These are phyloP conservation scores for Forbesichthys papilliferus DNA, from an alignment of 2,113 vertebrate genomes.

Conservation along the genomic window DNA sequence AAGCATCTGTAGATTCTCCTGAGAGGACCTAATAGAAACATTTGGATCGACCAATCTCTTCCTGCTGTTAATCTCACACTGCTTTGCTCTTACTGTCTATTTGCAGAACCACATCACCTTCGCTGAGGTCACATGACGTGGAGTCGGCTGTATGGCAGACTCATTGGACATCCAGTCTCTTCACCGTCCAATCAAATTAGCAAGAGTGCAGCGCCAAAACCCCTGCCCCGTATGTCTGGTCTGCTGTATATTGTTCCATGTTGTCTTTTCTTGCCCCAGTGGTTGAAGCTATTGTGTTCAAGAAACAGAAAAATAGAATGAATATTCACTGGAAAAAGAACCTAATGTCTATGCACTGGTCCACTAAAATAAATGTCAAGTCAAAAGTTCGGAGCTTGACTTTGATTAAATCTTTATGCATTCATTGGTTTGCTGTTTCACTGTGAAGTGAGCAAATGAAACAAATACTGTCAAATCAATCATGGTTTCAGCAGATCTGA, in stretches of 20 bases:
- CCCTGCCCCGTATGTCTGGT: constrained; percentile 43
- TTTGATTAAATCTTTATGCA: no score
- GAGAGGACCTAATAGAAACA: not conserved
- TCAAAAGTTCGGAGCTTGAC: not conserved
- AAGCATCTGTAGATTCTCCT: no score
- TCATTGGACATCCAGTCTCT: constrained; percentile 94
- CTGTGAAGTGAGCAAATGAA: no score
- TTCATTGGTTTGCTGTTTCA: no score
- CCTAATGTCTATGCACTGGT: constrained; percentile 61
- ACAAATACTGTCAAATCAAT: no score
- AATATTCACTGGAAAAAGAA: constrained; percentile 8
- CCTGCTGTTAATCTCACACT: not conserved
- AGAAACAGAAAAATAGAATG: not conserved
- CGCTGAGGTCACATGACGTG: constrained; percentile 98
- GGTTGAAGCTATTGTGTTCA: constrained; percentile 21
- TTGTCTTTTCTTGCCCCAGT: constrained; percentile 30
- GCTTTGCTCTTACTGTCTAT: not conserved
- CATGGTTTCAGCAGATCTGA: no score
- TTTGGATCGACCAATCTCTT: not conserved
- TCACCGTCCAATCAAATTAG: constrained; percentile 85
- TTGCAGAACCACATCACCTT: constrained; percentile 97
- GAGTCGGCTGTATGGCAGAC: constrained; percentile 85
- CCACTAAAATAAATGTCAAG: constrained; percentile 14
- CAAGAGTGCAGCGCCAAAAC: constrained; percentile 70
- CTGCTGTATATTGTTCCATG: constrained; percentile 47